phyloP scores from a whole-genome alignment of 1,140 invertebrate species.

The Elymnias hypermnestra region DNA sequence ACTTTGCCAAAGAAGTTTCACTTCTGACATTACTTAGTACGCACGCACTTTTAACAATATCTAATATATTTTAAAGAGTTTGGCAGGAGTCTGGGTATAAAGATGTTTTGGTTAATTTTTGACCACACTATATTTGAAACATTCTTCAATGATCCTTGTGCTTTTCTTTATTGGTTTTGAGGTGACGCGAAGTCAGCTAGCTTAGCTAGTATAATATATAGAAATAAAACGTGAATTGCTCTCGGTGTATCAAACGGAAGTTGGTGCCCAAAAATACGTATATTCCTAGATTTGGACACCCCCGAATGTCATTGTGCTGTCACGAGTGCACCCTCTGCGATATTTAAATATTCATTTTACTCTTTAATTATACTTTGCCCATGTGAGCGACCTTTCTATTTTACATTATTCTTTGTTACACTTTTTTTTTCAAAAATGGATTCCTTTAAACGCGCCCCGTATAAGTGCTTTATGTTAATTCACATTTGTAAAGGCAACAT shows the following conservation, averaged over 20 bases:
- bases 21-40: too few relatives aligned
- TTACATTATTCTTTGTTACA: slow-evolving; percentile 40
- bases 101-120: too few relatives aligned
- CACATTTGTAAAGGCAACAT: slow-evolving; percentile 20
- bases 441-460: slow-evolving; percentile 28
- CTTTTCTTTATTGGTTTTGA: too few relatives aligned
- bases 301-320: slow-evolving; percentile 61
- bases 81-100: too few relatives aligned
- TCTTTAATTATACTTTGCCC: slow-evolving; percentile 69
- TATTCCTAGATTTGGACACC: slow-evolving; percentile 56
- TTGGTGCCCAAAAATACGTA: slow-evolving; percentile 63
- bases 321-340: slow-evolving; percentile 50
- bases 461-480: slow-evolving; percentile 35
- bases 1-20: too few relatives aligned
- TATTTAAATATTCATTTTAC: slow-evolving; percentile 73
- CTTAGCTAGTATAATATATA: too few relatives aligned
- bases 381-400: slow-evolving; percentile 51
- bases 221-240: slow-evolving; percentile 6
- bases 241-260: slow-evolving; percentile 36
- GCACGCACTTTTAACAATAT: too few relatives aligned
- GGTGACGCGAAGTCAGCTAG: too few relatives aligned
- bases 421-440: slow-evolving; percentile 30
- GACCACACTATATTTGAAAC: too few relatives aligned
- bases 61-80: too few relatives aligned
- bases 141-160: too few relatives aligned